Evolutionary conservation across 2,113 vertebrate genomes (phyloP).

Genomic region (Epinephelus cyanopodus): DNA sequence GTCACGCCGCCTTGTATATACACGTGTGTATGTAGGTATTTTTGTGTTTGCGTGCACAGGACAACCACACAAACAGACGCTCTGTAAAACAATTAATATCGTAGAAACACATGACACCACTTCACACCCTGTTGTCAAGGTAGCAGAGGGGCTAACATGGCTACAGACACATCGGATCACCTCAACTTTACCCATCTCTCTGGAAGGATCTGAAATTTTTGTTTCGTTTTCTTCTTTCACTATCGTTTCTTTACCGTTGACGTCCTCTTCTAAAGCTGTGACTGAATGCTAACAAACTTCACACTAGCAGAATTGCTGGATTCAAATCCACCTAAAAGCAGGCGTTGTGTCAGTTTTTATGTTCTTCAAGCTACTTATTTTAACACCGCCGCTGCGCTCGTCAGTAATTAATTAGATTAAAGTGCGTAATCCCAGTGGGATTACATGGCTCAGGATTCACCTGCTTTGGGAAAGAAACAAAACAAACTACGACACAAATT

Average conservation of each 20-base stretch:
- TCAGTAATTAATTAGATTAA: not conserved
- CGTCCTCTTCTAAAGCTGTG: not conserved
- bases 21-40: constrained; percentile 19
- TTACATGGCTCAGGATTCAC: not conserved
- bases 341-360: not conserved
- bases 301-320: not conserved
- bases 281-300: not conserved
- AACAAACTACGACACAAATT: constrained; percentile 4
- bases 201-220: constrained; percentile 34
- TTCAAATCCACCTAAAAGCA: not conserved
- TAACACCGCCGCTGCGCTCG: not conserved
- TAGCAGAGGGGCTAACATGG: not conserved
- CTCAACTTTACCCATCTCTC: not conserved
- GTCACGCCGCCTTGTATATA: constrained; percentile 50
- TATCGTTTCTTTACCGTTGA: not conserved
- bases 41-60: constrained; percentile 34
- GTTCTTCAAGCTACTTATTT: not conserved
- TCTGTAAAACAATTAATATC: constrained; percentile 21
- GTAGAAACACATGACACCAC: not conserved
- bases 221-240: not conserved
- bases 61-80: constrained; percentile 34
- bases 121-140: not conserved
- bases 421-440: not conserved
- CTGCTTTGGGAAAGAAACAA: not conserved
- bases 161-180: not conserved